These are phyloP conservation scores for Galendromus occidentalis DNA, from an alignment of 1,140 invertebrate species.

Conservation along the genomic window DNA sequence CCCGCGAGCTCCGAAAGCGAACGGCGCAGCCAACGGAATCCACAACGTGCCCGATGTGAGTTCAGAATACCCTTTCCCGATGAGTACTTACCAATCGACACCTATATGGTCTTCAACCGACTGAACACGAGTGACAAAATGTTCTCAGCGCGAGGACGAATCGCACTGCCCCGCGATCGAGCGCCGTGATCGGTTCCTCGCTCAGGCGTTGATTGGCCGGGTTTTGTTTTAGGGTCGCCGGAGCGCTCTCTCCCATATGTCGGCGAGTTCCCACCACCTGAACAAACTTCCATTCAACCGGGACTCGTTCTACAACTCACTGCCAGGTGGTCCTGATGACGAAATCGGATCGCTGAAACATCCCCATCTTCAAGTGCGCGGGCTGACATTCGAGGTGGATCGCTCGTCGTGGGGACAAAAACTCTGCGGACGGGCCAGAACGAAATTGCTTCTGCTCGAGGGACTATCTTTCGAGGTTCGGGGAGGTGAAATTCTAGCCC, in stretches of 20 bases:
- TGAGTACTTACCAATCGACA: no score
- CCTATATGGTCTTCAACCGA: no score
- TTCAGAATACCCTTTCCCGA: not conserved
- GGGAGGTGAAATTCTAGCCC: conserved; percentile 66
- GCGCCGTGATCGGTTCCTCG: no score
- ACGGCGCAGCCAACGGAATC: not conserved
- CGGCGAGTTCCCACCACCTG: conserved; percentile 12
- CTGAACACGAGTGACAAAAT: no score
- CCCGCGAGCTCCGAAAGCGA: not conserved
- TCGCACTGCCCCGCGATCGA: no score
- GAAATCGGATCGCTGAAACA: conserved; percentile 26
- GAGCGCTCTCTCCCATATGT: conserved; percentile 3
- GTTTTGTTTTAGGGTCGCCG: not conserved
- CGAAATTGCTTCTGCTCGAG: conserved; percentile 35
- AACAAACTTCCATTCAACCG: conserved; percentile 15
- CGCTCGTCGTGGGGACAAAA: conserved; percentile 24
- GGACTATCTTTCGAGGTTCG: conserved; percentile 58
- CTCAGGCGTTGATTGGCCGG: not conserved
- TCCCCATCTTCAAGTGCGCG: conserved; percentile 44
- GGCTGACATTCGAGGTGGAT: conserved; percentile 30
- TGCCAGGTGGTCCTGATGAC: conserved; percentile 11
- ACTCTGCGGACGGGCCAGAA: conserved; percentile 23
- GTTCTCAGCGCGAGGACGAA: no score
- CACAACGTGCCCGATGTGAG: not conserved
- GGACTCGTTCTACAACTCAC: conserved; percentile 16